A percentile compares a stretch with the other conserved stretches of the same genome.
Conservation (phyloP, 2,797 vertebrate genomes). For the Pantherophis alleghaniensis region DNA sequence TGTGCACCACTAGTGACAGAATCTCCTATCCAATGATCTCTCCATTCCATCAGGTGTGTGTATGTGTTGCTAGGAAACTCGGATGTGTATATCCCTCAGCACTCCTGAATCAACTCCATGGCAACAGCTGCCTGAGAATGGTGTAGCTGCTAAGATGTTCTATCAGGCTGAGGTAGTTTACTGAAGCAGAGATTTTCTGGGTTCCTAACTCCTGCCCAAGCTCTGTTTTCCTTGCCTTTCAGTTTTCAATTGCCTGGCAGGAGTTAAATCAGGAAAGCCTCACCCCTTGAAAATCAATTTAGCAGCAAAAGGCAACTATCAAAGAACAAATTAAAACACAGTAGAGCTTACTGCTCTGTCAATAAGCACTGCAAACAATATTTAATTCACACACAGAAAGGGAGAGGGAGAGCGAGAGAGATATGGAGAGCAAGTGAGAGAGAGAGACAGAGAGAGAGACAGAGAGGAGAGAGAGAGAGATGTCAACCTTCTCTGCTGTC, state of each 20-base stretch:
- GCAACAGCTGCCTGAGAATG: not conserved
- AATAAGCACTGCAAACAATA: slow-evolving; percentile 73
- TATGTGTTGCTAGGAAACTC: not conserved
- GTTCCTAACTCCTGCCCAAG: not conserved
- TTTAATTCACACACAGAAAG: slow-evolving; percentile 65
- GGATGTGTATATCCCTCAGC: not conserved
- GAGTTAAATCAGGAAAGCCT: slow-evolving; percentile 69
- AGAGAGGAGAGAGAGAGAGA: slow-evolving; percentile 13
- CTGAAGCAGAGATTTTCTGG: accelerated
- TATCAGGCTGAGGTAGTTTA: not conserved
- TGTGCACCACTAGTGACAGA: not conserved
- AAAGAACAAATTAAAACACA: slow-evolving; percentile 69
- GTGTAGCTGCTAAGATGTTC: not conserved
- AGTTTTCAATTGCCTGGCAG: slow-evolving; percentile 54
- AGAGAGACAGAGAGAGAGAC: not conserved
- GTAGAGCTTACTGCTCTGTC: slow-evolving; percentile 74
- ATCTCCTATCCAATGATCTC: not conserved
- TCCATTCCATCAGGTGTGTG: not conserved
- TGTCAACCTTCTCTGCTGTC: slow-evolving; percentile 20
- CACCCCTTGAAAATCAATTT: slow-evolving; percentile 77
- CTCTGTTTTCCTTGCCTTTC: slow-evolving; percentile 25
- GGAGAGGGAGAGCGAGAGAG: not conserved
- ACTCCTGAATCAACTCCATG: not conserved
- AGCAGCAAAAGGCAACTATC: slow-evolving; percentile 74
- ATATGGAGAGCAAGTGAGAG: not conserved